Evolutionary conservation across 2,797 vertebrate species (phyloP), one percentile per base, ranked within the genome.

Genomic region (Bradypus variegatus): DNA sequence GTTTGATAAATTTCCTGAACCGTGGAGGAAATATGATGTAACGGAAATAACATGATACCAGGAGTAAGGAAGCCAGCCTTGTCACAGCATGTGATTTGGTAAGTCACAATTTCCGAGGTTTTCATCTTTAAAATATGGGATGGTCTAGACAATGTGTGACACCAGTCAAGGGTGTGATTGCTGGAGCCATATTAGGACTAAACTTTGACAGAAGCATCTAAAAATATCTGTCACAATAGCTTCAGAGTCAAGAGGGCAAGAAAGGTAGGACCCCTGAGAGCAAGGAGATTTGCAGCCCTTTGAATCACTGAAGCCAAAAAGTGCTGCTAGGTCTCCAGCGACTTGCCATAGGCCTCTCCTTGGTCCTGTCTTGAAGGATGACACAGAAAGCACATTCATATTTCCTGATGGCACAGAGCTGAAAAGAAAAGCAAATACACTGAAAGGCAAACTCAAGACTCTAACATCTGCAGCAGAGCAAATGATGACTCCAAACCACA

Each of bases 241-340:
- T 91, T 77, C 72, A 72, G 77, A 89, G 60, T n/a, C 83, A 67
- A n/a, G 58, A 91, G 29, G n/a, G 45, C 92, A 36, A 92, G 50
- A 53, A 33, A 29, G 0, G 5, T 16, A 15, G 27, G 21, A n/a
- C 69, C 21, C 58, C 45, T 84, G 50, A 27, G 25, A 70, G 73
- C 18, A 75, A 77, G n/a, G 27, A 9, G 29, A 70, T 27, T 50
- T 14, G 36, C 10, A 41, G 31, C 25, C 82, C 48, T 91, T 53
- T 86, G 80, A 72, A 72, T 84, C 81, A 33, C 9, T 31, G 72
- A 89, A 79, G 27, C 38, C 45, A 38, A 64, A 65, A 76, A 58
- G 31, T n/a, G 53, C 75, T 58, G 15, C 7, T 41, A 62, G 62
- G 41, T 77, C 67, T 90, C 80, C 64, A 4, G 60, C 29, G 77